Evolutionary conservation across 2,888 invertebrate genomes (phyloP).

Genomic region (Petrolisthes cinctipes): DNA sequence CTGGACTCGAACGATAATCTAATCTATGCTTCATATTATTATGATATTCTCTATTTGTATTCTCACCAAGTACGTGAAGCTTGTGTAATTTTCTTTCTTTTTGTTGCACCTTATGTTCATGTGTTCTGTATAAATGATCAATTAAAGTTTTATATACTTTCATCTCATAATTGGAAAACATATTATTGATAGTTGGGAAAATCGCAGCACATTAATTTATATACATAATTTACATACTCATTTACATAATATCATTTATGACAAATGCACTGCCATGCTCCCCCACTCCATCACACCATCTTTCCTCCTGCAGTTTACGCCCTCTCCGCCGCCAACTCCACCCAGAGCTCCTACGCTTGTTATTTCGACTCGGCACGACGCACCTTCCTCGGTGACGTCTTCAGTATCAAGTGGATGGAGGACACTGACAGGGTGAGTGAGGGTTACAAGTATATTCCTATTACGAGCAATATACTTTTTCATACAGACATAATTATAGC

Average conservation of each 20-base stretch:
- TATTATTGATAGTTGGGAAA: neutral
- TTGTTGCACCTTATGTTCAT: neutral
- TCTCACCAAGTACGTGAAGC: neutral
- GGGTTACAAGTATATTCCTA: neutral
- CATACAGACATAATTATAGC: too few relatives aligned
- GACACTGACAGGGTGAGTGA: conserved; percentile 72
- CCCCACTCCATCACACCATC: conserved; percentile 69
- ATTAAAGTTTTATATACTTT: neutral
- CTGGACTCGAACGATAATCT: neutral
- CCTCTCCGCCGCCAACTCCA: conserved; percentile 75
- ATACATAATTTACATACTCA: neutral
- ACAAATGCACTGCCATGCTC: conserved; percentile 75
- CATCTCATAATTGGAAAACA: neutral
- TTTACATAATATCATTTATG: conserved; percentile 72
- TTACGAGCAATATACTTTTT: too few relatives aligned
- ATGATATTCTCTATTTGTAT: neutral
- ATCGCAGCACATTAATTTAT: neutral
- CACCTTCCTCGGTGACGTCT: conserved; percentile 76
- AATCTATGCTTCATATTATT: too few relatives aligned
- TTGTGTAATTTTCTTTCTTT: neutral
- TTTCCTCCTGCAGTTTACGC: conserved; percentile 72
- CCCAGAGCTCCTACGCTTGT: conserved; percentile 76
- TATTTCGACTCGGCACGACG: conserved; percentile 73
- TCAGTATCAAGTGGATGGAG: conserved; percentile 77
- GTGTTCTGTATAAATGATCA: neutral